A percentile compares a stretch with the other conserved stretches of the same genome.
Conservation (phyloP, 2,113 vertebrate species). For the Guaruba guarouba region DNA sequence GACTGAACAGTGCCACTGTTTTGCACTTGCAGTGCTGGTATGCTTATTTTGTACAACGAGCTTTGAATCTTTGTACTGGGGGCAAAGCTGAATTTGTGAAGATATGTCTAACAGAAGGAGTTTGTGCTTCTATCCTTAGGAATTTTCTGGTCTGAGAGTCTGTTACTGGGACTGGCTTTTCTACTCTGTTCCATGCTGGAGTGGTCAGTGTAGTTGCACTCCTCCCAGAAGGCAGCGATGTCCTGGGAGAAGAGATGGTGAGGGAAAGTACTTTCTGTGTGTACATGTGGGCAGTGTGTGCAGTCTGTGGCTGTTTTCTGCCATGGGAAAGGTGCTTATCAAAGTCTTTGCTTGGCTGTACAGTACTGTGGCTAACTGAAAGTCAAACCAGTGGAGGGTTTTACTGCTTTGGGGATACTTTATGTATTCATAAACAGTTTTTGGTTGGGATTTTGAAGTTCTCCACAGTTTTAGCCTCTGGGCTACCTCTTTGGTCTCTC, state of each 20-base stretch:
- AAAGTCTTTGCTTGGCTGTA: background rate
- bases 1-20: background rate
- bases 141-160: background rate
- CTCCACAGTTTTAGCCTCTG: background rate
- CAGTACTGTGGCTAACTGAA: background rate
- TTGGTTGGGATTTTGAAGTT: background rate
- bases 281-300: background rate
- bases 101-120: background rate
- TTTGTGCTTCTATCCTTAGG: background rate
- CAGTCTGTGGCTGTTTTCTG: background rate
- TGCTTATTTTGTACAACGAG: background rate
- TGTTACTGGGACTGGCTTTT: background rate
- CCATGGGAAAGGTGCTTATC: background rate
- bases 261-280: background rate
- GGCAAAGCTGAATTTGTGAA: background rate
- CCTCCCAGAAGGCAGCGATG: background rate
- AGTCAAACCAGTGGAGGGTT: background rate
- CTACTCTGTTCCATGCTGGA: background rate
- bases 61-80: background rate
- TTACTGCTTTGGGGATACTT: background rate
- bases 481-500: background rate
- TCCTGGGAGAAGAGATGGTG: background rate
- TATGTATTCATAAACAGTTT: background rate
- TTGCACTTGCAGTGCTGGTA: background rate
- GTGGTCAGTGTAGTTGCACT: background rate